Conservation (phyloP, 2,113 vertebrate species). For the Mobula hypostoma region DNA sequence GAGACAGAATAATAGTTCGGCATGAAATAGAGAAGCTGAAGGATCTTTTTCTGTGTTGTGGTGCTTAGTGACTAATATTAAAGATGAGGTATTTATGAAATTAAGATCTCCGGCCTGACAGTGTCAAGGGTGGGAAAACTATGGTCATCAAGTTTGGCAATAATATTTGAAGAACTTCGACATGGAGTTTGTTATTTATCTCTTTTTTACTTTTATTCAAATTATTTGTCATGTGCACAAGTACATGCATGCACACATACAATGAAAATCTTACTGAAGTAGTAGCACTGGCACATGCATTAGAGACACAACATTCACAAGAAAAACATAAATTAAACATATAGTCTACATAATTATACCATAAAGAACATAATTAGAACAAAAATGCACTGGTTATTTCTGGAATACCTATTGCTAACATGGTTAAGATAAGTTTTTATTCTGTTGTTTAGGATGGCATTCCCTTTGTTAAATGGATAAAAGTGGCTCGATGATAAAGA, state of each 20-base stretch:
- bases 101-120: not conserved
- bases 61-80: not conserved
- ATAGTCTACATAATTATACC: too few species aligned
- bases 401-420: not conserved
- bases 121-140: not conserved
- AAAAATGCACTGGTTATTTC: not conserved
- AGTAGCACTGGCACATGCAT: too few species aligned
- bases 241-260: too few species aligned
- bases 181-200: not conserved
- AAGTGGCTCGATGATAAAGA: not conserved
- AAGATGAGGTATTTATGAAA: not conserved
- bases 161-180: not conserved
- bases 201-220: not conserved
- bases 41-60: too few species aligned
- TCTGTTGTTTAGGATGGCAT: not conserved
- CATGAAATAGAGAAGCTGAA: too few species aligned
- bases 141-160: not conserved
- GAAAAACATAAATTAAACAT: too few species aligned
- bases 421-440: not conserved
- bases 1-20: too few species aligned
- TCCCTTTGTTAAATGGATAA: not conserved
- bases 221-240: too few species aligned
- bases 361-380: too few species aligned
- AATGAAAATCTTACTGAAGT: too few species aligned
- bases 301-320: too few species aligned